phyloP scores from a whole-genome alignment of 2,888 invertebrate species.

The Sesamia inferens region DNA sequence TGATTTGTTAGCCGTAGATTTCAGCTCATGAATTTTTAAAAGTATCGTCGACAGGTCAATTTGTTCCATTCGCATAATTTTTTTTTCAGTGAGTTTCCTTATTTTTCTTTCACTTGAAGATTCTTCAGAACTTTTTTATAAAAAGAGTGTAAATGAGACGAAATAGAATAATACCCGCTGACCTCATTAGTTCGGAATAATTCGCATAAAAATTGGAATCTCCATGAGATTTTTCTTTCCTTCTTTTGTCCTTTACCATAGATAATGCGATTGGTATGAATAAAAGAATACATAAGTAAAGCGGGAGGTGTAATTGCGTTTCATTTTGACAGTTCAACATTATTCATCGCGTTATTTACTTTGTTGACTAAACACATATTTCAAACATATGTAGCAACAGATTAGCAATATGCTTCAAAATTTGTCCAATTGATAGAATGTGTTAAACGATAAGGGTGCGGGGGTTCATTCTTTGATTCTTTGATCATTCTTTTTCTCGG shows the following conservation, averaged over 20 bases:
- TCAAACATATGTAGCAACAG: too few relatives aligned
- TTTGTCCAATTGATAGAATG: too few relatives aligned
- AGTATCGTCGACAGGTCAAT: conserved; percentile 25
- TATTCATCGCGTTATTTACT: too few relatives aligned
- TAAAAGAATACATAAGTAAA: background rate
- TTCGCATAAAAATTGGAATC: too few relatives aligned
- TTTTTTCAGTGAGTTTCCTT: conserved; percentile 16
- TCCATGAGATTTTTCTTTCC: background rate
- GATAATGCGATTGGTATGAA: conserved; percentile 3
- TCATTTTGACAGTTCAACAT: too few relatives aligned
- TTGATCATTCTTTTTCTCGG: too few relatives aligned
- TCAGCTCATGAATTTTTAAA: conserved; percentile 23
- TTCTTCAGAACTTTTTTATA: conserved; percentile 19
- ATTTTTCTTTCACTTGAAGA: conserved; percentile 28
- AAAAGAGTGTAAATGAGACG: conserved; percentile 30
- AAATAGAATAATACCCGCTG: conserved; percentile 31
- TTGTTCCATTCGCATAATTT: conserved; percentile 9
- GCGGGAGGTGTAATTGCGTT: background rate
- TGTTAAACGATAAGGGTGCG: too few relatives aligned
- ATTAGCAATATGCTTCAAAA: too few relatives aligned
- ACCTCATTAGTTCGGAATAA: conserved; percentile 6
- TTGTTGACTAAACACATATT: too few relatives aligned
- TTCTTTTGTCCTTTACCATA: background rate
- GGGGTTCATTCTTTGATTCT: conserved; percentile 16
- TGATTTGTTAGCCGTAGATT: background rate